Conservation (phyloP, 1,140 invertebrate species). For the Plodia interpunctella region DNA sequence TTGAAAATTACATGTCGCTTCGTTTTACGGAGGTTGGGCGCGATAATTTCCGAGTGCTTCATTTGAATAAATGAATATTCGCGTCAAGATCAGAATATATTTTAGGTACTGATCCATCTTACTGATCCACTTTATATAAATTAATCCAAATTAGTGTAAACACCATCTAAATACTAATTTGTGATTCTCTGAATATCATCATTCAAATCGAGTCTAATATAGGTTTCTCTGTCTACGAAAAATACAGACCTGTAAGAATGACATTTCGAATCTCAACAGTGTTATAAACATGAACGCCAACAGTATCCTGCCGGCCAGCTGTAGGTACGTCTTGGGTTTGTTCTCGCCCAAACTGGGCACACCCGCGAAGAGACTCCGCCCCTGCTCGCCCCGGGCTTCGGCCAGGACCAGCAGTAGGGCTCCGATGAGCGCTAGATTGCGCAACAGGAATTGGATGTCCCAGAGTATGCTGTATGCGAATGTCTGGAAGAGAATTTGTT, state of each 20-base stretch:
- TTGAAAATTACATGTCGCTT: background rate
- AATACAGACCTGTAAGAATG: slow-evolving; percentile 89
- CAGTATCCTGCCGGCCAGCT: slow-evolving; percentile 95
- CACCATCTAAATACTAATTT: too few relatives aligned
- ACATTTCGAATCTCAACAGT: slow-evolving; percentile 94
- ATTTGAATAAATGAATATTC: background rate
- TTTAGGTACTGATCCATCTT: background rate
- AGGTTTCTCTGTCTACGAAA: background rate
- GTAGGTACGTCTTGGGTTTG: slow-evolving; percentile 98
- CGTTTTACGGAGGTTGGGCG: background rate
- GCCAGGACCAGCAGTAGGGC: slow-evolving; percentile 96
- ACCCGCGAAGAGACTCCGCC: slow-evolving; percentile 97
- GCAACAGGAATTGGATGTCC: slow-evolving; percentile 97
- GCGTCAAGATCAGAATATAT: background rate
- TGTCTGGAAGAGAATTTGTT: slow-evolving; percentile 81
- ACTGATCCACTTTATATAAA: too few relatives aligned
- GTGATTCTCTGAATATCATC: too few relatives aligned
- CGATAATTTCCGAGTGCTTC: background rate
- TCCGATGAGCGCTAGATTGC: slow-evolving; percentile 97
- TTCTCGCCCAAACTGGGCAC: slow-evolving; percentile 97
- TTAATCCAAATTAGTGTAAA: too few relatives aligned
- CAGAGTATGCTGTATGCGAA: slow-evolving; percentile 98
- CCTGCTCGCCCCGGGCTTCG: slow-evolving; percentile 94
- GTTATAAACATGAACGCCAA: slow-evolving; percentile 99
- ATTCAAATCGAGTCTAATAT: background rate